Conservation (phyloP, 2,888 invertebrate species). For the Venustoraphidia nigricollis region DNA sequence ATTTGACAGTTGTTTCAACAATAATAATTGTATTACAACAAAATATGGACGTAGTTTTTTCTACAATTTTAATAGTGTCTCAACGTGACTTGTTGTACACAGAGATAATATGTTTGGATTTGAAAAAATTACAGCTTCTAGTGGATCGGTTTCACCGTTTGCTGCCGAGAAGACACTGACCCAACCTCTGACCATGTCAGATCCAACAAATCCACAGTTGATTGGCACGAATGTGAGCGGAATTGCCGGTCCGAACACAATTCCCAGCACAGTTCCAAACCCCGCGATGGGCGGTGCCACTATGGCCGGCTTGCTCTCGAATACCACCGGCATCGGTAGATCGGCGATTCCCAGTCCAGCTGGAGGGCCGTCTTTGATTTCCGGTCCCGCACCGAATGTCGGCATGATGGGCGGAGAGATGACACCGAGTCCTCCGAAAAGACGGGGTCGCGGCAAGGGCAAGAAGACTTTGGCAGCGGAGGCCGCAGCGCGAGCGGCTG, state of each 20-base stretch:
- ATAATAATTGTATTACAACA: no score
- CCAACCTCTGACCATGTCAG: constrained; percentile 22
- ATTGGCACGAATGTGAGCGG: no score
- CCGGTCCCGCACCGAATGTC: constrained; percentile 13
- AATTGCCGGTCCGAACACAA: no score
- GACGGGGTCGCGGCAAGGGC: constrained; percentile 27
- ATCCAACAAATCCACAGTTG: constrained; percentile 17
- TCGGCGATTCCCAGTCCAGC: constrained; percentile 14
- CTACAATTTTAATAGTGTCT: no score
- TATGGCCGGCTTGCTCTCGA: constrained; percentile 20
- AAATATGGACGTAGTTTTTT: no score
- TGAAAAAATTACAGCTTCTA: no score
- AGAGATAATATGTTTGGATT: no score
- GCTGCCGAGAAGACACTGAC: constrained; percentile 20
- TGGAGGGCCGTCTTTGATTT: constrained; percentile 17
- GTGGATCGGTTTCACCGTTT: constrained; percentile 1
- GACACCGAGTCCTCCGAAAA: constrained; percentile 20
- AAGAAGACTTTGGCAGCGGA: constrained; percentile 29
- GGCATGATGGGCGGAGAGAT: constrained; percentile 15
- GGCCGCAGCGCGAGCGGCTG: constrained; percentile 33
- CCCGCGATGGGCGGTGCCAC: constrained; percentile 18
- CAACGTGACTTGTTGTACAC: no score
- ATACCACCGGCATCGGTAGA: constrained; percentile 17
- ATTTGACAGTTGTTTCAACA: no score
- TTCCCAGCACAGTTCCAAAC: not conserved